These are phyloP conservation scores for Triops cancriformis DNA, from an alignment of 1,140 invertebrate species.

Conservation along the genomic window DNA sequence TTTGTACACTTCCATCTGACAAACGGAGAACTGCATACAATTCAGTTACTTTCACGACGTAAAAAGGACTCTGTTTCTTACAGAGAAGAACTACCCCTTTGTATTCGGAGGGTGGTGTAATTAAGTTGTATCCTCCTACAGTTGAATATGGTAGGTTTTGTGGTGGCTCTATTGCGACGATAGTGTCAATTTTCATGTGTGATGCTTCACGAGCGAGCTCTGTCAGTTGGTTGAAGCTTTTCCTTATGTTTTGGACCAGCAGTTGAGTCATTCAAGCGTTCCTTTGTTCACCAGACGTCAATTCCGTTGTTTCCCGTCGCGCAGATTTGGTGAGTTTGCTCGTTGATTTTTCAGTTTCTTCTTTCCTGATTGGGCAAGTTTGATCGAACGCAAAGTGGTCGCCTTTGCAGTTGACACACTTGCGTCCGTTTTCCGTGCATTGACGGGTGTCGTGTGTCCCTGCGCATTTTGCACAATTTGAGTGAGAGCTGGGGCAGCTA, in stretches of 20 bases:
- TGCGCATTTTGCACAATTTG: slow-evolving; percentile 10
- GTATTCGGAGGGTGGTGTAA: neutral
- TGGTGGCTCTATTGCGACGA: neutral
- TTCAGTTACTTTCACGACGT: neutral
- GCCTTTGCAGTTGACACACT: slow-evolving; percentile 21
- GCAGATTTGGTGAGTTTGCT: no score
- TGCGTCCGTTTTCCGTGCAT: neutral
- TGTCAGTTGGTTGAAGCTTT: neutral
- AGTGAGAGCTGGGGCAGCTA: neutral
- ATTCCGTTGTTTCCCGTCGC: no score
- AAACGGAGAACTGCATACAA: neutral
- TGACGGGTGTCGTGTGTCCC: neutral
- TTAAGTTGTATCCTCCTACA: neutral
- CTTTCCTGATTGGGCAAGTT: neutral
- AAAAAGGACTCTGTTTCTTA: neutral
- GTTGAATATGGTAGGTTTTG: neutral
- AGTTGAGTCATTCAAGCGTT: no score
- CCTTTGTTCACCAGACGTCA: neutral
- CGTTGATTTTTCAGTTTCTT: neutral
- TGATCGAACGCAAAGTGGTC: neutral
- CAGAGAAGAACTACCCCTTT: neutral
- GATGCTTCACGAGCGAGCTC: no score
- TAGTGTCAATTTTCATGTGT: neutral
- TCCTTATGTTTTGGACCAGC: neutral
- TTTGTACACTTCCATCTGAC: no score